phyloP scores from a whole-genome alignment of 2,888 invertebrate genomes.

The Catotricha subobsoleta region DNA sequence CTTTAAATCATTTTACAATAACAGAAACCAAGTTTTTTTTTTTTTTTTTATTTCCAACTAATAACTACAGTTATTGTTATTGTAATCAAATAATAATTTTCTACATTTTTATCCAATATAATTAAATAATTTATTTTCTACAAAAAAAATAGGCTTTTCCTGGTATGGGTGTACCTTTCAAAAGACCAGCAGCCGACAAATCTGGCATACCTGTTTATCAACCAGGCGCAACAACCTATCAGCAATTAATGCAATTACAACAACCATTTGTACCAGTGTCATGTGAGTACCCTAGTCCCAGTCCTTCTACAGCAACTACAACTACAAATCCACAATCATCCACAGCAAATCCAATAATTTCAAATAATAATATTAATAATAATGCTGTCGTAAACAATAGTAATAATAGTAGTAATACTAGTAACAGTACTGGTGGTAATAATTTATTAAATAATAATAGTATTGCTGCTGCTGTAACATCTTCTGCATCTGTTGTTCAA shows the following conservation, averaged over 20 bases:
- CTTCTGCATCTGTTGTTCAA: constrained; percentile 15
- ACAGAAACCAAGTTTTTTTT: background rate
- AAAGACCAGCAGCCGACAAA: constrained; percentile 91
- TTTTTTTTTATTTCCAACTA: background rate
- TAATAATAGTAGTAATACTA: constrained; percentile 10
- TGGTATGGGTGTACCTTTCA: constrained; percentile 79
- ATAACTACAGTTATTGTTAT: too few relatives aligned
- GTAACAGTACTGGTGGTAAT: background rate
- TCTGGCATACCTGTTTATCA: constrained; percentile 93
- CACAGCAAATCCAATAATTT: constrained; percentile 23
- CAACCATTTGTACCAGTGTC: constrained; percentile 97
- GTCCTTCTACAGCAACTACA: constrained; percentile 17
- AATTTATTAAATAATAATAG: constrained; percentile 20
- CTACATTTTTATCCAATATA: too few relatives aligned
- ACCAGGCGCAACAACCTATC: constrained; percentile 78
- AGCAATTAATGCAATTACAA: constrained; percentile 83
- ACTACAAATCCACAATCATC: constrained; percentile 18
- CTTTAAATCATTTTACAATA: background rate
- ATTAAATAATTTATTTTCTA: too few relatives aligned
- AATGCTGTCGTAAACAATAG: constrained; percentile 16
- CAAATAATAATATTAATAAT: constrained; percentile 5
- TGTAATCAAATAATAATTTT: too few relatives aligned
- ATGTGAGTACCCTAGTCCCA: constrained; percentile 67
- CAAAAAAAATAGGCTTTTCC: constrained; percentile 27
- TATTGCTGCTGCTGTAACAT: constrained; percentile 30